Evolutionary conservation across 2,888 invertebrate genomes (phyloP).

Genomic region (Trissolcus brochymenae): DNA sequence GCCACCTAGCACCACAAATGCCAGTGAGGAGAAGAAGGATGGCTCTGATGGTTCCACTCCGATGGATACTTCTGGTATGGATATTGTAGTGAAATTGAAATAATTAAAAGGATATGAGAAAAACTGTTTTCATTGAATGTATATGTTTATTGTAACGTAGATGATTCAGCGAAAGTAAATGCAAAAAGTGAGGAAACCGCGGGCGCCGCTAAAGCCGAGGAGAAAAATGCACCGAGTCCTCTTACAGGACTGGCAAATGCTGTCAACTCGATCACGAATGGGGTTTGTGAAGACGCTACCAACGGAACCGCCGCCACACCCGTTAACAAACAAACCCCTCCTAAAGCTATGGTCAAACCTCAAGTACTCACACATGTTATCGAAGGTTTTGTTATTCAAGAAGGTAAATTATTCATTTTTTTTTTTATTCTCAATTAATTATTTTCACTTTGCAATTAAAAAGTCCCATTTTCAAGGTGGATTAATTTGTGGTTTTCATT

Average conservation of each 20-base stretch:
- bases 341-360: constrained; percentile 95
- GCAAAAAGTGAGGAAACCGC: constrained; percentile 34
- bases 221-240: constrained; percentile 73
- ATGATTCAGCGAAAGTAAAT: constrained; percentile 9
- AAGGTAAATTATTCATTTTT: constrained; percentile 78
- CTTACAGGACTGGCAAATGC: constrained; percentile 73
- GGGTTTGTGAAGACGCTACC: constrained; percentile 67
- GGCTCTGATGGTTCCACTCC: constrained; percentile 48
- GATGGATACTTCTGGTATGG: constrained; percentile 54
- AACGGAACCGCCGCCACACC: constrained; percentile 65
- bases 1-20: constrained; percentile 54
- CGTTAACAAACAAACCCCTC: constrained; percentile 77
- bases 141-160: too few relatives aligned
- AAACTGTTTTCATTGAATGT: neutral
- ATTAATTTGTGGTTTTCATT: constrained; percentile 4
- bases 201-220: constrained; percentile 63
- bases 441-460: neutral
- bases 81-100: too few relatives aligned
- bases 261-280: constrained; percentile 73
- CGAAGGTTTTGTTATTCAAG: constrained; percentile 97
- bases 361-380: constrained; percentile 97
- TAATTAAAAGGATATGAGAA: too few relatives aligned
- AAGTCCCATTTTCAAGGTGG: too few relatives aligned
- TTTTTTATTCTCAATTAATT: neutral
- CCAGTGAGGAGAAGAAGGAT: constrained; percentile 68